Percentiles rank a stretch among this genome's conserved stretches.
phyloP scores from a whole-genome alignment of 2,113 vertebrate genomes.

The Dinomys branickii region DNA sequence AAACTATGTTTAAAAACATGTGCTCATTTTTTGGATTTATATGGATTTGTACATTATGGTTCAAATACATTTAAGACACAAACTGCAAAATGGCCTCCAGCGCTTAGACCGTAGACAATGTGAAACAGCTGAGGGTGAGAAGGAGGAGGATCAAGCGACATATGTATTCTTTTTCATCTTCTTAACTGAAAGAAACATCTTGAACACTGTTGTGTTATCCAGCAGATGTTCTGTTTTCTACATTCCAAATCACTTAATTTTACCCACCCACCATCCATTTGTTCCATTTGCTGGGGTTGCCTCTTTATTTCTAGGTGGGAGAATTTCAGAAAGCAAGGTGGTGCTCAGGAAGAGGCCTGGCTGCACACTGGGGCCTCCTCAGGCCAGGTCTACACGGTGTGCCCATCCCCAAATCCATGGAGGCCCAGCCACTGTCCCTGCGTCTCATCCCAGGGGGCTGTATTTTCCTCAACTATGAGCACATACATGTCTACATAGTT shows the following conservation, averaged over 20 bases:
- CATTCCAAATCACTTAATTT: neutral
- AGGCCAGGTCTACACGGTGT: too few relatives aligned
- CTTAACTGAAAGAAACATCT: neutral
- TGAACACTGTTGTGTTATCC: neutral
- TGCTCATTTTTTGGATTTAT: neutral
- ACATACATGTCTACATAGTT: neutral
- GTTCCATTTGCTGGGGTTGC: neutral
- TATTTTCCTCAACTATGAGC: neutral
- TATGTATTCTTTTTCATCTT: neutral
- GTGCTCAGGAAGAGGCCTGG: accelerated
- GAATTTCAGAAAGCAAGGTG: neutral
- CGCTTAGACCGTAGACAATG: neutral
- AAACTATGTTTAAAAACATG: neutral
- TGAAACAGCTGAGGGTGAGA: neutral
- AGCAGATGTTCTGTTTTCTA: neutral
- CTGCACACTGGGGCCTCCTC: neutral
- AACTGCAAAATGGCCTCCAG: neutral
- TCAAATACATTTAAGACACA: neutral
- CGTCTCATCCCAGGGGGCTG: neutral
- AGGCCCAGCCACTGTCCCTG: accelerated
- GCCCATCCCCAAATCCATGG: too few relatives aligned
- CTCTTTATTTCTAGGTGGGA: neutral
- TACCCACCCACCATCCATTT: neutral
- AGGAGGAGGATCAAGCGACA: neutral
- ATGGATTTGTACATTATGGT: neutral